Conservation (phyloP, 2,113 vertebrate genomes). For the Mormyrus iriodes region DNA sequence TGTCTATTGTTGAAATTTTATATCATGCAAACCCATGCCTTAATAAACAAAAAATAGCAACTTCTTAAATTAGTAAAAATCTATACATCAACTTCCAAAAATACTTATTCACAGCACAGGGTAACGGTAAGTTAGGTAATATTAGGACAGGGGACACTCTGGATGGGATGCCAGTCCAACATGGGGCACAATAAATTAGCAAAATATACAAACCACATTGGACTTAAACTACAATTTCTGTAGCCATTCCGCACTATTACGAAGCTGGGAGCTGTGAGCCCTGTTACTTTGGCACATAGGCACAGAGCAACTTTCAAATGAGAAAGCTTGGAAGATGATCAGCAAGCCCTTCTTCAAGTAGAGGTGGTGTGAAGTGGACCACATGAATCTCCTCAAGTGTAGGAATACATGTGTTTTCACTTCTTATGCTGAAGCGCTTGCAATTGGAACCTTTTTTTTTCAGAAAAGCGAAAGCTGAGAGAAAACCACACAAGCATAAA, state of each 20-base stretch:
- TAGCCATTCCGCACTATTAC: constrained; percentile 27
- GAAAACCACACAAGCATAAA: constrained; percentile 24
- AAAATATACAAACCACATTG: neutral
- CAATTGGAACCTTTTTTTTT: neutral
- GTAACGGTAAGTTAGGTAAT: neutral
- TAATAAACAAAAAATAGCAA: neutral
- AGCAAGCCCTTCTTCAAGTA: neutral
- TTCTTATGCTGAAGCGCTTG: neutral
- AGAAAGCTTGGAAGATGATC: neutral
- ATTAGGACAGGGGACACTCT: neutral
- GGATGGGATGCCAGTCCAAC: neutral
- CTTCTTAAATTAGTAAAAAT: neutral
- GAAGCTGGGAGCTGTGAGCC: neutral
- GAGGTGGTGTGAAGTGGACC: neutral
- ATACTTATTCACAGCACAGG: neutral
- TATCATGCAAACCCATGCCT: neutral
- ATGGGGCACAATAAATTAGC: neutral
- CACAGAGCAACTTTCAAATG: neutral
- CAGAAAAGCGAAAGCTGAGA: constrained; percentile 15
- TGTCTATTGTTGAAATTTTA: neutral
- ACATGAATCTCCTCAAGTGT: neutral
- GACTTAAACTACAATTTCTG: constrained; percentile 36
- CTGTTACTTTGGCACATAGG: constrained; percentile 11
- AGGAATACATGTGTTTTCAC: constrained; percentile 4
- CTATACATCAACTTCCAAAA: neutral